Evolutionary conservation across 2,797 vertebrate genomes (phyloP).

Genomic region (Ctenopoma multispine): DNA sequence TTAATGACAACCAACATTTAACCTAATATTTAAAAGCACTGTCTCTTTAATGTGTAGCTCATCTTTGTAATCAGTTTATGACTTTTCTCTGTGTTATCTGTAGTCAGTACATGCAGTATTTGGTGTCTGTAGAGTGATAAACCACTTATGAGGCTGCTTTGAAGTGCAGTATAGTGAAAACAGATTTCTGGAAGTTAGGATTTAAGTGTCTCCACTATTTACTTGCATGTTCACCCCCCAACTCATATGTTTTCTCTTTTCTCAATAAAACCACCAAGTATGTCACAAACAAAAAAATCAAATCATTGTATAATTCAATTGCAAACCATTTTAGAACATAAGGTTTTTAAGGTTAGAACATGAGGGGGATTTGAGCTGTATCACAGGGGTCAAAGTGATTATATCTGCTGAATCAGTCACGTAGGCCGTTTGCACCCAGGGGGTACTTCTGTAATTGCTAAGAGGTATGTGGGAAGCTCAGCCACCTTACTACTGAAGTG

Average conservation of each 20-base stretch:
- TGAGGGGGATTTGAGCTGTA: conserved; percentile 16
- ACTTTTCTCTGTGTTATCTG: conserved; percentile 22
- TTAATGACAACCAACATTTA: conserved; percentile 7
- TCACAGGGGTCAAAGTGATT: conserved; percentile 8
- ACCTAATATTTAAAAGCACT: neutral
- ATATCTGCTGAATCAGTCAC: neutral
- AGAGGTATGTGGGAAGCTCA: neutral
- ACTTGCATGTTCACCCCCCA: conserved; percentile 26
- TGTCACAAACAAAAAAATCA: conserved; percentile 24
- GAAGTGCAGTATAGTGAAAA: conserved; percentile 54
- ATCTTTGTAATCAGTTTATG: conserved; percentile 29
- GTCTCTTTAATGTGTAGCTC: neutral
- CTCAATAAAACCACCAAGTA: conserved; percentile 36
- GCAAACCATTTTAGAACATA: conserved; percentile 17
- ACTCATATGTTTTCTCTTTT: conserved; percentile 58
- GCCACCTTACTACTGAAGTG: neutral
- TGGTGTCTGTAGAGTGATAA: conserved; percentile 52
- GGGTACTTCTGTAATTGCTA: neutral
- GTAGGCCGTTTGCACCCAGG: neutral
- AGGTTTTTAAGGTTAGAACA: conserved; percentile 4
- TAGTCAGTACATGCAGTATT: conserved; percentile 34
- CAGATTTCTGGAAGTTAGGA: conserved; percentile 46
- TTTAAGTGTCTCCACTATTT: conserved; percentile 44
- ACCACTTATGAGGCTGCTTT: conserved; percentile 53
- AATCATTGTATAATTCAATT: conserved; percentile 14